Base-by-base conservation (phyloP, 2,797 vertebrate genomes). In the Eupleurogrammus muticus region DNA sequence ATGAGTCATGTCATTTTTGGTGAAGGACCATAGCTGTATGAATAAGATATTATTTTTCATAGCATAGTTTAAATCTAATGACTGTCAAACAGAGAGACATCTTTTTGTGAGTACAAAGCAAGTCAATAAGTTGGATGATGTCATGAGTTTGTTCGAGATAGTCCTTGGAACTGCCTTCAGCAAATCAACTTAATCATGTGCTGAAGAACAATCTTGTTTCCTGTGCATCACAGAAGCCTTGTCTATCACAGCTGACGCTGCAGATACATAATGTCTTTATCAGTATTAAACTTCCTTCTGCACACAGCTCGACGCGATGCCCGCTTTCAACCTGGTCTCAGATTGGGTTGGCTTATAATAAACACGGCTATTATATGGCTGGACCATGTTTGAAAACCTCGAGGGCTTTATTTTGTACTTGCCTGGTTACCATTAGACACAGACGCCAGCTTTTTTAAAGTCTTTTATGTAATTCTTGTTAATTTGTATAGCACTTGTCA, bases 161-260 rank as follows among this genome's bases (percentile, higher is more conserved):
- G 35, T 36, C 32, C 38, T 66, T 60, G 21, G 44, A 69, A 44
- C 63, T 46, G 24, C 17, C 42, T 24, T 62, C 40, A 49, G 67
- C 23, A 57, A 66, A 70, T 82, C 67, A 62, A 52, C 53, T 66
- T 78, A 62, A 78, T 79, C 70, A 83, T 70, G 80, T 82, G 72
- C 59, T 73, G 34, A 66, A 23, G 59, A 66, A 63, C 16, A 9
- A 32, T 57, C 32, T 60, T 17, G 61, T 61, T 80, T 75, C 58
- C 71, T 80, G 38, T 70, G 32, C 51, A 54, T 72, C 73, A 58
- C 55, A 72, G 28, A 60, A 12, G 14, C 36, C 46, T 40, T 16
- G 28, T 62, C 70, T 66, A n/a, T 72, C 40, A 58, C 60, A 66
- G 80, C 76, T 78, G 71, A 84, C 67, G 50, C 38, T 79, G 79